Percentiles rank a stretch among this genome's conserved stretches.
Conservation (phyloP, 2,888 invertebrate species). For the Plemyria rubiginata region DNA sequence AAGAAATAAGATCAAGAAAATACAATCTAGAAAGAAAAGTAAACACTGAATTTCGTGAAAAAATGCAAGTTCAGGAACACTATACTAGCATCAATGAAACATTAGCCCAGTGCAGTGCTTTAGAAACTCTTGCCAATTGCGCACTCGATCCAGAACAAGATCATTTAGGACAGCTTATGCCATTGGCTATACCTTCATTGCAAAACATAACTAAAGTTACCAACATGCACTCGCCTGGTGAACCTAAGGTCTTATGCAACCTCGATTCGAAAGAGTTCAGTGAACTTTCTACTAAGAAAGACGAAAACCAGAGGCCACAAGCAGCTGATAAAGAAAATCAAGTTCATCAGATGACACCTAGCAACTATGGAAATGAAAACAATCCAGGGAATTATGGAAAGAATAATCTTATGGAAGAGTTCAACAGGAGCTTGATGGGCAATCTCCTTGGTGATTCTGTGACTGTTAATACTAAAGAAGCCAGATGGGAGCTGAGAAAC, state of each 20-base stretch:
- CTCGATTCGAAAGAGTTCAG: conserved; percentile 80
- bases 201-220: conserved; percentile 79
- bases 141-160: conserved; percentile 78
- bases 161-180: conserved; percentile 77
- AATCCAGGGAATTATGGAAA: conserved; percentile 62
- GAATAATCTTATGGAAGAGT: conserved; percentile 78
- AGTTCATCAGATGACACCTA: conserved; percentile 49
- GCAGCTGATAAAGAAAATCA: conserved; percentile 70
- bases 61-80: conserved; percentile 54
- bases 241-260: conserved; percentile 78
- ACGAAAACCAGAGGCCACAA: conserved; percentile 60
- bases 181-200: conserved; percentile 71
- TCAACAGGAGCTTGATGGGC: conserved; percentile 77
- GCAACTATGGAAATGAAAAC: conserved; percentile 61
- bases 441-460: conserved; percentile 85
- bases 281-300: conserved; percentile 67
- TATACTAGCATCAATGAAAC: conserved; percentile 72
- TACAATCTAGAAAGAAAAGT: conserved; percentile 73
- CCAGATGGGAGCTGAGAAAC: conserved; percentile 87
- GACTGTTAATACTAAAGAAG: conserved; percentile 89
- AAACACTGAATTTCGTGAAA: conserved; percentile 63
- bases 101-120: conserved; percentile 77
- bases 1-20: conserved; percentile 88
- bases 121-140: conserved; percentile 80
- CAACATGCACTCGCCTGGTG: conserved; percentile 80